phyloP scores from a whole-genome alignment of 64 coral and sea anemone species.

The Astreopora myriophthalma region DNA sequence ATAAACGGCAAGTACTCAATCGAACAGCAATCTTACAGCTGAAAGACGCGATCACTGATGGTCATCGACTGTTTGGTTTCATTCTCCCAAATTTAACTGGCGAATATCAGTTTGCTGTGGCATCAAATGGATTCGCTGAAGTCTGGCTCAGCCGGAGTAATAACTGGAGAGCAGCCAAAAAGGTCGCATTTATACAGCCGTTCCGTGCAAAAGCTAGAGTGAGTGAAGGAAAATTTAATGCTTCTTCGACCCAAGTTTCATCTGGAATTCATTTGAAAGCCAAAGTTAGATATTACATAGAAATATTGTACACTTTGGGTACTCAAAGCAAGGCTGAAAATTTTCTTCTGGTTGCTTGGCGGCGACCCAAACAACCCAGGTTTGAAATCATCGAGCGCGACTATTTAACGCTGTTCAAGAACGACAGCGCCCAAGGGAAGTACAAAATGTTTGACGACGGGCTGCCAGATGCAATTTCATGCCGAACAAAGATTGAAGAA shows the following conservation, averaged over 20 bases:
- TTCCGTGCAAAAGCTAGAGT: not conserved
- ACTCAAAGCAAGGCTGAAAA: not conserved
- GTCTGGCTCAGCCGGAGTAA: not conserved
- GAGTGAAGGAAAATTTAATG: not conserved
- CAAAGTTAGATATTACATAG: not conserved
- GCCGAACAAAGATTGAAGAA: not conserved
- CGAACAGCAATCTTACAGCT: not conserved
- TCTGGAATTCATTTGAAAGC: not conserved
- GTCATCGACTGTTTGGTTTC: not conserved
- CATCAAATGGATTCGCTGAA: conserved; percentile 17
- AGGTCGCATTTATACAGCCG: not conserved
- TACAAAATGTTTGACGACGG: not conserved
- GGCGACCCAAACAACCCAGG: not conserved
- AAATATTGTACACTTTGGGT: not conserved
- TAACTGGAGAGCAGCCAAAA: not conserved
- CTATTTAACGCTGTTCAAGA: not conserved
- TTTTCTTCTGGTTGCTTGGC: not conserved
- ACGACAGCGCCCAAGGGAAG: not conserved
- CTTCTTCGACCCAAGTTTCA: not conserved
- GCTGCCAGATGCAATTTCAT: not conserved
- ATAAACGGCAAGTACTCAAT: not conserved
- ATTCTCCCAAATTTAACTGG: not conserved
- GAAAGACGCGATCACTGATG: not conserved
- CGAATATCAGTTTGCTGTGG: not conserved
- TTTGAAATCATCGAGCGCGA: not conserved